phyloP scores from a whole-genome alignment of 1,140 invertebrate genomes.

The Nomia melanderi region DNA sequence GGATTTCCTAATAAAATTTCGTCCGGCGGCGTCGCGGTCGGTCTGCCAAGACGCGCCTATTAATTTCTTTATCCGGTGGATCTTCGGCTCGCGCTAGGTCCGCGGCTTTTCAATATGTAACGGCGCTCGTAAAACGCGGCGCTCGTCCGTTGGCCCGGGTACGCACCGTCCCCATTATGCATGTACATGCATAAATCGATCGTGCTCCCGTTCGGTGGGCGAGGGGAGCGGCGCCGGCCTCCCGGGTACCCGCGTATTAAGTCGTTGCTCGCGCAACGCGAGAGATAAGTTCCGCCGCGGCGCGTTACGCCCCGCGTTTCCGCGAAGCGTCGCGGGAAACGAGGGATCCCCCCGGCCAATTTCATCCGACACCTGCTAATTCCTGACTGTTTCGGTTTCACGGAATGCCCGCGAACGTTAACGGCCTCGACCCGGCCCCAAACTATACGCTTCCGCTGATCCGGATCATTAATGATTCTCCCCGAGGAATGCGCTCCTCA shows the following conservation, averaged over 20 bases:
- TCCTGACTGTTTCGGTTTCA: background rate
- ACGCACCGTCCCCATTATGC: conserved; percentile 67
- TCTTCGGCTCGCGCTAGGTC: conserved; percentile 65
- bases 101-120: conserved; percentile 75
- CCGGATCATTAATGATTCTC: conserved; percentile 1
- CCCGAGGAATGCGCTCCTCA: background rate
- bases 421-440: too few relatives aligned
- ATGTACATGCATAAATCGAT: conserved; percentile 66
- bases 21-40: conserved; percentile 74
- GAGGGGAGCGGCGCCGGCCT: too few relatives aligned
- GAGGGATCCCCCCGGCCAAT: too few relatives aligned
- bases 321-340: background rate
- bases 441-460: conserved; percentile 11
- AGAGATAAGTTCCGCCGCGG: conserved; percentile 5
- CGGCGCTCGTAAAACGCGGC: conserved; percentile 64
- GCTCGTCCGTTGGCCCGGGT: conserved; percentile 8
- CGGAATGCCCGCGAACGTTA: background rate
- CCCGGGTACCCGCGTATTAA: conserved; percentile 44
- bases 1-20: conserved; percentile 81
- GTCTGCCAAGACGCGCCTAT: conserved; percentile 79
- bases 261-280: conserved; percentile 47
- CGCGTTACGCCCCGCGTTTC: background rate
- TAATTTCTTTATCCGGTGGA: conserved; percentile 80
- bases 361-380: conserved; percentile 16
- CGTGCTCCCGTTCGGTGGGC: conserved; percentile 24